A percentile compares a stretch with the other conserved stretches of the same genome.
Evolutionary conservation across 2,797 vertebrate species (phyloP).

Genomic region (Acanthiza pusilla): DNA sequence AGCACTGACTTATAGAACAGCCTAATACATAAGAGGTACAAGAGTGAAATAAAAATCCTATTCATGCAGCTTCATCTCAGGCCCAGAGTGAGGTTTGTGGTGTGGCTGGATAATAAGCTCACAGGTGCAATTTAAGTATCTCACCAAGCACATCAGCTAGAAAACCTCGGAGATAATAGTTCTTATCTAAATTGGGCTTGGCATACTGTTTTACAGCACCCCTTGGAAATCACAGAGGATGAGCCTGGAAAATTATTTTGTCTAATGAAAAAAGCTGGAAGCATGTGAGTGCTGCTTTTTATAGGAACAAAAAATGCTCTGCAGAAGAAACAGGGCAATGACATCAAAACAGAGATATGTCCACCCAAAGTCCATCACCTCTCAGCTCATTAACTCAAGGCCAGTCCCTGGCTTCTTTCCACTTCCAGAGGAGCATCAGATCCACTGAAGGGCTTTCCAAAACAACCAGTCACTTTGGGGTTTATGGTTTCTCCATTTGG

Average conservation of each 20-base stretch:
- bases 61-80: neutral
- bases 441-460: neutral
- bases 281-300: neutral
- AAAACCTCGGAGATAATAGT: neutral
- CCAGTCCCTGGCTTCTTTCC: neutral
- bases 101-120: neutral
- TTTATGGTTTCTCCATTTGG: neutral
- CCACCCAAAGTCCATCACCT: neutral
- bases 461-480: neutral
- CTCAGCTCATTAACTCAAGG: neutral
- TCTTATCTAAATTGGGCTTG: conserved; percentile 8
- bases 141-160: neutral
- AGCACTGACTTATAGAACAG: neutral
- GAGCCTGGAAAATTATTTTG: neutral
- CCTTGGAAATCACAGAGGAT: neutral
- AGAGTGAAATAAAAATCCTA: neutral
- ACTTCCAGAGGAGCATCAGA: neutral
- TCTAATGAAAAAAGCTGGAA: neutral
- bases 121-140: neutral
- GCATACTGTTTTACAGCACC: neutral
- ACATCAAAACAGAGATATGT: neutral
- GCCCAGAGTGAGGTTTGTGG: neutral
- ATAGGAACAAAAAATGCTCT: neutral
- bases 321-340: neutral
- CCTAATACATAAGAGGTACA: neutral